Percentiles rank a stretch among this genome's conserved stretches.
These are phyloP conservation scores for Stenoptilia bipunctidactyla DNA, from an alignment of 2,888 invertebrate species.

Conservation along the genomic window DNA sequence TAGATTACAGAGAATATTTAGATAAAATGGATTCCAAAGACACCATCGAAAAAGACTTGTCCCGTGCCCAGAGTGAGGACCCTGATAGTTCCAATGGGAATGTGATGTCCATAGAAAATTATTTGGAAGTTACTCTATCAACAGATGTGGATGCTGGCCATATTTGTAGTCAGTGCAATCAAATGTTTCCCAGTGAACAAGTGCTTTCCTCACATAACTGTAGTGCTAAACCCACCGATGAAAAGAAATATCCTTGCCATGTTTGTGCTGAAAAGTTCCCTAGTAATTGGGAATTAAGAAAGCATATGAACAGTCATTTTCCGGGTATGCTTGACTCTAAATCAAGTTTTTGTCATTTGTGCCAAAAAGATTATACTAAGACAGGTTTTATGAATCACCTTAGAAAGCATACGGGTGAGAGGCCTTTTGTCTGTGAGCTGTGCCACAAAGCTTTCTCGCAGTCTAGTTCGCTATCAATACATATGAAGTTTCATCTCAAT, in stretches of 20 bases:
- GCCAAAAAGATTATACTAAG: constrained; percentile 67
- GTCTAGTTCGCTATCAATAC: constrained; percentile 65
- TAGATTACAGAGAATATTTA: constrained; percentile 51
- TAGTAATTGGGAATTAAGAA: constrained; percentile 63
- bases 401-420: constrained; percentile 62
- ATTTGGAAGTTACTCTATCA: constrained; percentile 63
- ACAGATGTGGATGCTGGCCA: constrained; percentile 67
- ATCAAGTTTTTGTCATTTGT: constrained; percentile 67
- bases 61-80: constrained; percentile 47
- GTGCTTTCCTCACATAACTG: constrained; percentile 53
- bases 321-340: constrained; percentile 67
- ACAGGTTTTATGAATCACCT: constrained; percentile 69
- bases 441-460: constrained; percentile 67
- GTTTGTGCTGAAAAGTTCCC: constrained; percentile 64
- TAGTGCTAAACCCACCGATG: constrained; percentile 56
- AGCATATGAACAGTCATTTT: constrained; percentile 63
- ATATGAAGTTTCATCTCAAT: constrained; percentile 68
- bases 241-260: constrained; percentile 65
- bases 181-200: constrained; percentile 60
- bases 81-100: constrained; percentile 62
- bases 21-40: constrained; percentile 56
- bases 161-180: constrained; percentile 61
- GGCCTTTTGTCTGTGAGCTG: constrained; percentile 66
- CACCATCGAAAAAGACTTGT: constrained; percentile 40
- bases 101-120: constrained; percentile 66